Evolutionary conservation across 2,113 vertebrate species (phyloP), one percentile per base, ranked within the genome.

Genomic region (Pungitius pungitius): DNA sequence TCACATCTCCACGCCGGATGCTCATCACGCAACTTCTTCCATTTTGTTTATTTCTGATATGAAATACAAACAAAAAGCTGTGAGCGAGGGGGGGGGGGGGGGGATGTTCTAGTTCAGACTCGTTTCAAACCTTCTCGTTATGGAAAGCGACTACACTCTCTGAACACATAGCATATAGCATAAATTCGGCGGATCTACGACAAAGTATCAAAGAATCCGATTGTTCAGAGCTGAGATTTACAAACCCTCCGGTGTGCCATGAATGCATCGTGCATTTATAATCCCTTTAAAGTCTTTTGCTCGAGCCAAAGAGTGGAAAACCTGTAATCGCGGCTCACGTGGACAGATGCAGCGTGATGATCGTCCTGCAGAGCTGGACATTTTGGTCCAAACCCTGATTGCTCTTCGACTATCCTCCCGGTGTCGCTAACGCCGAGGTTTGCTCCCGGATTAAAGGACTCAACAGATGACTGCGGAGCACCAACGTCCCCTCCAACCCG

Each of bases 41-140:
- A 3, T 45, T 52, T 56, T 2, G 30, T 33, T 59, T 59, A 63
- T 30, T 52, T 56, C 3, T 33, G 39, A 55, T 59, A 63, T 30
- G 30, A 30, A 30, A 30, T 5, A 30, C 30, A 30, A 30, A 30
- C 30, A 30, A 30, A 30, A 30, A 69, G 40, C 30, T 40, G 62
- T 75, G 62, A 77, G 67, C 33, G 30, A 5, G 30, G 30, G 30
- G 75, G 47, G 26, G 37, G 12, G 24, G n/a, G n/a, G n/a, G n/a
- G n/a, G n/a, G n/a, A n/a, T n/a, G 71, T 75, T 45, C 24, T 2
- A 66, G 52, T 64, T 68, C 45, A 70, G 75, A 81, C 74, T 63
- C 8, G 3, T 8, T 24, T 49, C 59, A 56, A 75, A 59, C 30
- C 73, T 24, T 40, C 58, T 51, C 40, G 52, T 75, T 30, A 49